Base-by-base conservation (phyloP, 2,888 invertebrate species). In the Panzeria rudis region DNA sequence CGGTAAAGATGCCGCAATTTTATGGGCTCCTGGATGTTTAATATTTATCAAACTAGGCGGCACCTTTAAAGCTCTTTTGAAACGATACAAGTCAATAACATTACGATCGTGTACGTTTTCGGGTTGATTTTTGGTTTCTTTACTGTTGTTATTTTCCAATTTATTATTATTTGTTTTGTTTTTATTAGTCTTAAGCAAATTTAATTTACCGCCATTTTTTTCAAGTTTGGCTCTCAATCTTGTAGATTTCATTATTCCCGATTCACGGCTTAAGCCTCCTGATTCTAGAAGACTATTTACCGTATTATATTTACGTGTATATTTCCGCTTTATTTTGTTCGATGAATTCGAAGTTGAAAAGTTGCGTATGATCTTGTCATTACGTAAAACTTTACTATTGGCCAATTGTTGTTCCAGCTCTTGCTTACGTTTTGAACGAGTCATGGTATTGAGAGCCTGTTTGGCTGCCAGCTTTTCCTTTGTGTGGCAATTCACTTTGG, bases 41-140 rank as follows among this genome's bases (percentile, higher is more conserved):
- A 97, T 96, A 50, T 96, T 96, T 87, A 97, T 97, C 69, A 97
- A 93, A 88, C 96, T 95, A 44, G 95, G 94, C 1, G 97, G 97
- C 94, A 97, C 96, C 88, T 97, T 94, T 20, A 97, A 92, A 0
- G 97, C 96, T 87, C 96, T 94, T 91, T 97, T 97, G 89, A 96
- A 97, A 88, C 95, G 95, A 89, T 96, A 97, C 20, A 97, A 94
- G 89, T 97, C 97, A 90, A 97, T 81, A 77, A 78, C 85, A 69
- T 85, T 85, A n/a, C 78, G 54, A 0, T 85, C 85, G 44, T 66
- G 85, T 3, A 91, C 90, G 15, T 90, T 89, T 73, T 90, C 92
- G 23, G 82, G 38, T 54, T 75, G 76, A 0, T 89, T 88, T 76
- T 90, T 91, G 41, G 90, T 89, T 56, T 83, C 61, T 91, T 78